These are phyloP conservation scores for Minunthozetes semirufus DNA, from an alignment of 2,888 invertebrate species.

Conservation along the genomic window DNA sequence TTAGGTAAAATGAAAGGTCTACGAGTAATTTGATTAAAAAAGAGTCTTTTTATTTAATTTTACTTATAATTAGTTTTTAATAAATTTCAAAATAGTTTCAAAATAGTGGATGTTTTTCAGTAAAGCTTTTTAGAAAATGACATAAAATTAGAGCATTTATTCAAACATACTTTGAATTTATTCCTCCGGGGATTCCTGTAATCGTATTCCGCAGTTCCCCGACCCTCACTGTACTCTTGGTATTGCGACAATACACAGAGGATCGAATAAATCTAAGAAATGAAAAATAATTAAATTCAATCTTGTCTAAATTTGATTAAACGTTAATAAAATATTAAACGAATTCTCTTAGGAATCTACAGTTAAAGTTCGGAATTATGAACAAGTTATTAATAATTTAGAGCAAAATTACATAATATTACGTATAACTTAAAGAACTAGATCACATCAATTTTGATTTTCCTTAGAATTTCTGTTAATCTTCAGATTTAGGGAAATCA, in stretches of 20 bases:
- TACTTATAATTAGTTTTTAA: too few relatives aligned
- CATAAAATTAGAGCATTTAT: neutral
- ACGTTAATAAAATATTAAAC: neutral
- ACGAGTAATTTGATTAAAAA: too few relatives aligned
- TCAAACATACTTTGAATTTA: slow-evolving; percentile 2
- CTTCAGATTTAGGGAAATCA: too few relatives aligned
- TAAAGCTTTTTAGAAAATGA: too few relatives aligned
- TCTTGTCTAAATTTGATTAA: neutral
- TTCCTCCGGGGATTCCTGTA: neutral
- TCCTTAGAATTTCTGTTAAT: too few relatives aligned
- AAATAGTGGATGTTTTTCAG: too few relatives aligned
- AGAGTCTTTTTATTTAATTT: too few relatives aligned
- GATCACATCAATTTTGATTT: too few relatives aligned
- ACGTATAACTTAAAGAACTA: too few relatives aligned
- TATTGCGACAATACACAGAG: slow-evolving; percentile 4
- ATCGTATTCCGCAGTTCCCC: slow-evolving; percentile 9
- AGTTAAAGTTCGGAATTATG: neutral
- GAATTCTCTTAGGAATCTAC: neutral
- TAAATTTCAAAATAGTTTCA: too few relatives aligned
- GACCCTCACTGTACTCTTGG: slow-evolving; percentile 2
- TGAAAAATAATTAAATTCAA: neutral
- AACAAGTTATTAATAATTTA: neutral
- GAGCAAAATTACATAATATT: too few relatives aligned
- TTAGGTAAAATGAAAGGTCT: too few relatives aligned
- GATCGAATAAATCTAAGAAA: neutral